Evolutionary conservation across 2,888 invertebrate species (phyloP), one percentile per base, ranked within the genome.

Genomic region (Perizoma affinitatum): DNA sequence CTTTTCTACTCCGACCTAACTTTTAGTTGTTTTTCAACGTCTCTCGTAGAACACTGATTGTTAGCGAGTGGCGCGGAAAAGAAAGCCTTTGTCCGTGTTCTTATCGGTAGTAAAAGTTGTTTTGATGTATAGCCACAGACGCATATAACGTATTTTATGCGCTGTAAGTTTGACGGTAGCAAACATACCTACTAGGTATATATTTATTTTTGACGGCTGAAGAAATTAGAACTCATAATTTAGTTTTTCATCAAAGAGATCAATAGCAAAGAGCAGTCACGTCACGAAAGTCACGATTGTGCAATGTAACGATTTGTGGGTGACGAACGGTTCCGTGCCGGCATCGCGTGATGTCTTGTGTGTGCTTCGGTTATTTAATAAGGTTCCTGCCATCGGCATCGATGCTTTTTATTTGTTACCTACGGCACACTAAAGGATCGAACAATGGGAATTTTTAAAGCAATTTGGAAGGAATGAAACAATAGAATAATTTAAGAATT

Each of bases 401-500:
- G 66, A 65, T 66, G 70, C 70, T 72, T 70, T 72, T 74, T 72
- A 66, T 66, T 67, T 47, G 66, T 64, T 68, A 22, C 22, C 22
- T 22, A 63, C 62, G 52, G 62, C 48, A 58, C 60, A 67, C 69
- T 69, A 71, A 70, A 65, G 56, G 61, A 67, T 65, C 22, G 60
- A 69, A 69, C 65, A 69, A 70, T 58, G 55, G 54, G 58, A 59
- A 61, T 55, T 54, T 66, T 59, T 63, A 60, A 62, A 69, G 73
- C 69, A 53, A 72, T 67, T 72, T 67, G 59, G 63, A 67, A 55
- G 58, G 52, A 66, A 63, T 68, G 69, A 75, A 83, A 87, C 83
- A 86, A 83, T 79, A 77, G 80, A 74, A 76, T 84, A 78, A 80
- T 83, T 86, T 81, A 74, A 79, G 84, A 87, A 81, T 88, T 87